These are phyloP conservation scores for Elgaria multicarinata DNA, from an alignment of 2,113 vertebrate genomes.

Conservation along the genomic window DNA sequence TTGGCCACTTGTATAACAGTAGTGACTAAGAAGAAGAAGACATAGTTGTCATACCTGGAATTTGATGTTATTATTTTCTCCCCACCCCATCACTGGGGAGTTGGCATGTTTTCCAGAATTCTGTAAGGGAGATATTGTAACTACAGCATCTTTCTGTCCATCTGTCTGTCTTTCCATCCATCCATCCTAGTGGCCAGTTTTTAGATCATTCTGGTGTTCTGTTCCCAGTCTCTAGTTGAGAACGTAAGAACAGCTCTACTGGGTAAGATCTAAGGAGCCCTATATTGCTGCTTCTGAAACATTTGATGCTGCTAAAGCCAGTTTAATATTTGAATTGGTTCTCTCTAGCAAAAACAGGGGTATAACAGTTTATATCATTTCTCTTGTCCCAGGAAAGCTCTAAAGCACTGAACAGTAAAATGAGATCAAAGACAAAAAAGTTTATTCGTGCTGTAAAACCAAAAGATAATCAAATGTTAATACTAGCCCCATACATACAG, in stretches of 20 bases:
- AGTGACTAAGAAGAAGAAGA: too few species aligned
- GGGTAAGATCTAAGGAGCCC: background rate
- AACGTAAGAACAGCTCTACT: background rate
- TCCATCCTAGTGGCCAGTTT: too few species aligned
- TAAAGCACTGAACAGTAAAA: constrained; percentile 50
- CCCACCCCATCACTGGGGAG: background rate
- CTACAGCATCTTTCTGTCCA: background rate
- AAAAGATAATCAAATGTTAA: constrained; percentile 29
- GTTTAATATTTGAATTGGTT: constrained; percentile 66
- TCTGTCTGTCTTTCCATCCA: background rate
- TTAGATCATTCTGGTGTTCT: background rate
- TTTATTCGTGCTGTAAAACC: constrained; percentile 9
- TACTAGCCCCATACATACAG: background rate
- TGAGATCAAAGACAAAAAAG: background rate
- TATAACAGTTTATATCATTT: too few species aligned
- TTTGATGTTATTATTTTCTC: background rate
- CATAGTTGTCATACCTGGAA: too few species aligned
- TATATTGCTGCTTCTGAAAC: constrained; percentile 50
- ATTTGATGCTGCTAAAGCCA: constrained; percentile 43
- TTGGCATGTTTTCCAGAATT: background rate
- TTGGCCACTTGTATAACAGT: background rate
- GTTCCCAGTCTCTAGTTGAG: background rate
- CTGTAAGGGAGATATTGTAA: background rate
- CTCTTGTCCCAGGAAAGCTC: constrained; percentile 31
- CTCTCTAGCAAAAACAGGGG: constrained; percentile 62